Evolutionary conservation across 2,888 invertebrate species (phyloP).

Genomic region (Apodemia mormo): DNA sequence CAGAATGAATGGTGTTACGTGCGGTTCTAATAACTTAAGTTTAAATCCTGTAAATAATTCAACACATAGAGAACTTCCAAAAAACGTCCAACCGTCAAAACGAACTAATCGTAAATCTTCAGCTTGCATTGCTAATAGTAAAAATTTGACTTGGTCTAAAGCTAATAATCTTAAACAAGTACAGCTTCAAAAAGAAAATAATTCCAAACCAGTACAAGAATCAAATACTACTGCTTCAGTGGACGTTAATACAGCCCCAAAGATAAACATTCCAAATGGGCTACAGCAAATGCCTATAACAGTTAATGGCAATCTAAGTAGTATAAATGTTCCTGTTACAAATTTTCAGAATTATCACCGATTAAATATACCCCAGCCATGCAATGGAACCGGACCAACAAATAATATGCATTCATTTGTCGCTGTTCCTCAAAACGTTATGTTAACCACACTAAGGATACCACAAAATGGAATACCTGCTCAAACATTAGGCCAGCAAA

Average conservation of each 20-base stretch:
- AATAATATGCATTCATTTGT: constrained; percentile 71
- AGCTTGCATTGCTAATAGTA: constrained; percentile 73
- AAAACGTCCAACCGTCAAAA: constrained; percentile 55
- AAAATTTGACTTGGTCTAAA: constrained; percentile 75
- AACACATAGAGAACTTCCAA: constrained; percentile 58
- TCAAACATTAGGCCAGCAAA: constrained; percentile 64
- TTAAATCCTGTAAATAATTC: constrained; percentile 53
- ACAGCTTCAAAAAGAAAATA: constrained; percentile 69
- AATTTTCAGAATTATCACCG: constrained; percentile 72
- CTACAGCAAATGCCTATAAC: constrained; percentile 68
- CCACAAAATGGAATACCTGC: constrained; percentile 73
- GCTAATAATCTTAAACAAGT: constrained; percentile 74
- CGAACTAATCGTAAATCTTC: constrained; percentile 72
- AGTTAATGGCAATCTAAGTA: constrained; percentile 62
- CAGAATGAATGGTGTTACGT: constrained; percentile 74
- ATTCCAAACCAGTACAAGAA: constrained; percentile 52
- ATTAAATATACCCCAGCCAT: constrained; percentile 66
- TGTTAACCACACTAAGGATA: constrained; percentile 81
- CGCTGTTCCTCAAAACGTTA: constrained; percentile 77
- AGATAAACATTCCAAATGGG: constrained; percentile 68
- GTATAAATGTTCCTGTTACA: constrained; percentile 64
- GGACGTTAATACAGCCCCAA: constrained; percentile 66
- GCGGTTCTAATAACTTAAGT: constrained; percentile 69
- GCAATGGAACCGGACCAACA: constrained; percentile 66
- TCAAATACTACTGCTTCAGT: constrained; percentile 48